Base-by-base conservation (phyloP, 2,797 vertebrate species). In the Myotis pilosus region DNA sequence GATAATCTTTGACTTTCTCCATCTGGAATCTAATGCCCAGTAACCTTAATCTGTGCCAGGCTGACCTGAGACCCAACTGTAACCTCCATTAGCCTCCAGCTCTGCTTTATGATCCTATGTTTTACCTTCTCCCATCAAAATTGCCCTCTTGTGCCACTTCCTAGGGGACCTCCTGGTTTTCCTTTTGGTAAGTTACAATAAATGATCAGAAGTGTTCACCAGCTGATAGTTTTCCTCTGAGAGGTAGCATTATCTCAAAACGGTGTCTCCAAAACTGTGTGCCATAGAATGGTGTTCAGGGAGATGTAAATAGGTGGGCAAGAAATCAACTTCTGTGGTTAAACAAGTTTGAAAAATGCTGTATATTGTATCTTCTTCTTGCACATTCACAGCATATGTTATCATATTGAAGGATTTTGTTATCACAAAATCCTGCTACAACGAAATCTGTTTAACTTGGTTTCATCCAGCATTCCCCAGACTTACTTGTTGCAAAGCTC, bases 391-490 rank as follows among this genome's bases (percentile, higher is more conserved):
- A 83, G 71, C 17, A 75, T 17, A 13, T 7, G 47, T 60, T 88
- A 86, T 41, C 41, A 49, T 72, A 44, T 20, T 68, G 72, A 92
- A 62, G 33, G 36, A 36, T 36, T 36, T 36, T 36, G 36, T 36
- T 82, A 84, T 92, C 91, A 30, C 13, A 17, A 89, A 84, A 55
- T 87, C 38, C 49, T 84, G n/a, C 33, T n/a, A 17, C 83, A 83
- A 86, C 15, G 74, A 92, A 88, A 55, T 49, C 57, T 88, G n/a
- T 93, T 90, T 66, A 62, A 86, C 72, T 84, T 91, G 47, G 47
- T 89, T 96, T 69, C 17, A 47, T 25, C 23, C 74, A 71, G 22
- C 6, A 44, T 84, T 51, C 79, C 33, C 71, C 41, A 94, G 66
- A 94, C 13, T 17, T 89, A 76, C 53, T 87, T 75, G 53, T 86